phyloP scores from a whole-genome alignment of 2,888 invertebrate species.

The Eupithecia inturbata region DNA sequence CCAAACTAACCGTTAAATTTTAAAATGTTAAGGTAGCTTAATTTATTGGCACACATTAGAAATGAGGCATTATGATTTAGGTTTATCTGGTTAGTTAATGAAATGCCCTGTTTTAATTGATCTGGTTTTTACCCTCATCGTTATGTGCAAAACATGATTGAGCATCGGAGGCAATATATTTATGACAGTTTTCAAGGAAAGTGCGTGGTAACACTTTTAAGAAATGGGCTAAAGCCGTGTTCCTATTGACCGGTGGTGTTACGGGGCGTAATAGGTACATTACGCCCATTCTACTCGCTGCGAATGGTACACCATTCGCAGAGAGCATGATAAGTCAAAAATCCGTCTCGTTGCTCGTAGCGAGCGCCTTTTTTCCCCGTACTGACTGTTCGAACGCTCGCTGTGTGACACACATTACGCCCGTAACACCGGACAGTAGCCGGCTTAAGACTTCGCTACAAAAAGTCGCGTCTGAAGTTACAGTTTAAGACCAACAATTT shows the following conservation, averaged over 20 bases:
- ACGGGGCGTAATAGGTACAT: no score
- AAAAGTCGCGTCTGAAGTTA: slow-evolving; percentile 22
- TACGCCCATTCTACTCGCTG: no score
- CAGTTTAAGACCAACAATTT: slow-evolving; percentile 56
- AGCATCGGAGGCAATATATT: not conserved
- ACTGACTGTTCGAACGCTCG: no score
- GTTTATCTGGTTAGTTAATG: not conserved
- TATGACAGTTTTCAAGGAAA: not conserved
- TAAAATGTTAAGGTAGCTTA: not conserved
- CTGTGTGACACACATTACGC: no score
- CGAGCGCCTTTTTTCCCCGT: no score
- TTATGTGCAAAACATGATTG: not conserved
- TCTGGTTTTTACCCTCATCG: not conserved
- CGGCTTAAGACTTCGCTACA: slow-evolving; percentile 3
- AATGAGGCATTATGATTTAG: not conserved
- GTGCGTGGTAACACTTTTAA: no score
- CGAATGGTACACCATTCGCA: no score
- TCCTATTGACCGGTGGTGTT: no score
- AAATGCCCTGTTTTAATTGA: not conserved
- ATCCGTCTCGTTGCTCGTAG: no score
- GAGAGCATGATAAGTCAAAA: no score
- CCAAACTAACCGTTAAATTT: not conserved
- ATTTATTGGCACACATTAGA: not conserved
- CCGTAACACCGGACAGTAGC: no score
- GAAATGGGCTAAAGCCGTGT: no score